A percentile compares a stretch with the other conserved stretches of the same genome.
Evolutionary conservation across 2,113 vertebrate genomes (phyloP).

Genomic region (Melanerpes aurifrons): DNA sequence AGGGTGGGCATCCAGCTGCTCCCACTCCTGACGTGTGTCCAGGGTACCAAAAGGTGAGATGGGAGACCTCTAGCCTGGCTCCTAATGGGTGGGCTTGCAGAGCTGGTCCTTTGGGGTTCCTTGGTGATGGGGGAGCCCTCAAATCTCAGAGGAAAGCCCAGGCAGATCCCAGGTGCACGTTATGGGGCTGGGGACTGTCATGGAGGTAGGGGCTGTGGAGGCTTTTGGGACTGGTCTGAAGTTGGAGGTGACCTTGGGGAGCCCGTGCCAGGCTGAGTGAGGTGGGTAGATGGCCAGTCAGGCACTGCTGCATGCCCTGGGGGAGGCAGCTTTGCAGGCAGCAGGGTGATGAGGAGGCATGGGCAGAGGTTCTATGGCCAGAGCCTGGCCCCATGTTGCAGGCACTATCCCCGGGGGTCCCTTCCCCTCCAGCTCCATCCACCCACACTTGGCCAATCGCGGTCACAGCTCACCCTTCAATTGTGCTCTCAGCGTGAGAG

Average conservation of each 20-base stretch:
- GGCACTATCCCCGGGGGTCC: not conserved
- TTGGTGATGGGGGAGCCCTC: not conserved
- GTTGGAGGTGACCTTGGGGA: constrained; percentile 33
- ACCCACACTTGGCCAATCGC: not conserved
- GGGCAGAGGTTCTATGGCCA: not conserved
- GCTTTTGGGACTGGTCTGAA: not conserved
- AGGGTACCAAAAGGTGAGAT: not conserved
- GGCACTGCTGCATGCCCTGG: not conserved
- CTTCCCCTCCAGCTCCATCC: not conserved
- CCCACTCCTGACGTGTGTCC: not conserved
- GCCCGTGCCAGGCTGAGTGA: not conserved
- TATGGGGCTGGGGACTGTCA: accelerated
- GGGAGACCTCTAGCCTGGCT: not conserved
- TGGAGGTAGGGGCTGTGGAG: not conserved
- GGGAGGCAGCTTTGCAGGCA: not conserved
- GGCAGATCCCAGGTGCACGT: accelerated
- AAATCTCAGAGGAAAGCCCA: not conserved
- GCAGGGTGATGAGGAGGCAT: not conserved
- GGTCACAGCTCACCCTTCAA: accelerated
- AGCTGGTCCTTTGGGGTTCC: not conserved
- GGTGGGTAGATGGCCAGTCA: not conserved
- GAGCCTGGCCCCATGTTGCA: not conserved
- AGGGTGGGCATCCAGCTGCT: accelerated
- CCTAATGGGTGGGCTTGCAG: not conserved
- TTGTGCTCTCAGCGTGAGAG: not conserved